These are phyloP conservation scores for Gallinago undulata DNA, from an alignment of 2,113 vertebrate genomes.

Conservation along the genomic window DNA sequence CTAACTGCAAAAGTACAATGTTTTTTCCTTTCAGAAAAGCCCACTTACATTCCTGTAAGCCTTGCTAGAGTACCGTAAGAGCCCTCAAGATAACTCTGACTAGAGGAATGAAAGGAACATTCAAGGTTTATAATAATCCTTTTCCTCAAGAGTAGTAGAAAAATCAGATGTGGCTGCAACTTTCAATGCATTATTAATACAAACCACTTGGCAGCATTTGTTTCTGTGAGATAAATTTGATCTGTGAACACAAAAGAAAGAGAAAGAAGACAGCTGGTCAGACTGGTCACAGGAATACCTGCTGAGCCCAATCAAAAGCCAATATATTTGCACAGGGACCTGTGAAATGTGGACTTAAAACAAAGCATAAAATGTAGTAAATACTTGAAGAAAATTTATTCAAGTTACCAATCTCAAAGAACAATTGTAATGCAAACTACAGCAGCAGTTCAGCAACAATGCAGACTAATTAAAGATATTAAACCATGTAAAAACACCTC, in stretches of 20 bases:
- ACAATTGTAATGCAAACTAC: not conserved
- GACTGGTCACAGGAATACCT: conserved; percentile 20
- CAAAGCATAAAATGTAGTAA: not conserved
- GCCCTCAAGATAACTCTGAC: not conserved
- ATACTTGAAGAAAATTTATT: conserved; percentile 12
- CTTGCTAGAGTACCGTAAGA: not conserved
- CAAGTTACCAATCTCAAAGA: not conserved
- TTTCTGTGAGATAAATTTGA: conserved; percentile 27
- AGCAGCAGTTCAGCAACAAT: not conserved
- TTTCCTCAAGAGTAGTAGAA: not conserved
- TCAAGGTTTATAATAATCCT: not conserved
- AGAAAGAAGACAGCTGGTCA: conserved; percentile 36
- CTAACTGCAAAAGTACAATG: not conserved
- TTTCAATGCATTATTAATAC: conserved; percentile 13
- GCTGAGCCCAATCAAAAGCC: conserved; percentile 4
- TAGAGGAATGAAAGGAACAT: not conserved
- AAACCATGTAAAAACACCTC: conserved; percentile 30
- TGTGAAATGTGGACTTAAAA: not conserved
- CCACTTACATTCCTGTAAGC: not conserved
- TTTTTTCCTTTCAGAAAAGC: not conserved
- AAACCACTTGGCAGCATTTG: not conserved
- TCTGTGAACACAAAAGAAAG: not conserved
- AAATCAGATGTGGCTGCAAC: not conserved
- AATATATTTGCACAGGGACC: not conserved
- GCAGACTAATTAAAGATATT: conserved; percentile 51